Evolutionary conservation across 2,888 invertebrate genomes (phyloP), one percentile per base, ranked within the genome.

Genomic region (Eurytoma californica): DNA sequence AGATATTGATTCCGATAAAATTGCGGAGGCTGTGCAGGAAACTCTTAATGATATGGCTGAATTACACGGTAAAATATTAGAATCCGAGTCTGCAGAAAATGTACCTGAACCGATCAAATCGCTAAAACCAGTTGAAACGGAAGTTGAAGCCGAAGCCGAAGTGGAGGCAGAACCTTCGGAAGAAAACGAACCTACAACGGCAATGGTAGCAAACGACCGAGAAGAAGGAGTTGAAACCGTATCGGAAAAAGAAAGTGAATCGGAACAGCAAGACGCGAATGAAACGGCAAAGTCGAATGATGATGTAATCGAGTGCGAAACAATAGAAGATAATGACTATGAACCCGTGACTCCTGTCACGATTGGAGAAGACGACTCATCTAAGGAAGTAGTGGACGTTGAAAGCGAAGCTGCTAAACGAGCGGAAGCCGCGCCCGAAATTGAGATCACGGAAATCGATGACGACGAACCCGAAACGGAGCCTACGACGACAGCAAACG

Each of bases 31-130:
- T 58, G 77, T 79, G 58, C 73, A 78, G 69, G 78, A 82, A 53
- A 78, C 75, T 57, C 72, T 74, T 28, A 75, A 82, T 16, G 80
- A 74, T 13, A 75, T 75, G 70, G 77, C 82, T 51, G 79, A 78
- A 60, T 61, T 77, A 13, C 77, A 81, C 9, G 78, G 53, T 60
- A 81, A 72, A 63, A 72, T 76, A 63, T 53, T 53, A 58, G 63
- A 74, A 70, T 74, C 74, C 9, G n/a, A 53, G 3, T 49, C 69
- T 18, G 65, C 18, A 58, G 30, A 69, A 66, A 49, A 58, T 12
- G 61, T 66, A 20, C 57, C 67, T 24, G 77, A 70, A 58, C 47
- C 39, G 47, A 20, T 47, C 18, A 18, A 77, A 57, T 47, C 1
- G 51, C 24, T 51, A 0, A 47, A 77, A 69, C 28, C 55, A 12